phyloP scores from a whole-genome alignment of 2,113 vertebrate genomes.

The Xiphophorus maculatus region DNA sequence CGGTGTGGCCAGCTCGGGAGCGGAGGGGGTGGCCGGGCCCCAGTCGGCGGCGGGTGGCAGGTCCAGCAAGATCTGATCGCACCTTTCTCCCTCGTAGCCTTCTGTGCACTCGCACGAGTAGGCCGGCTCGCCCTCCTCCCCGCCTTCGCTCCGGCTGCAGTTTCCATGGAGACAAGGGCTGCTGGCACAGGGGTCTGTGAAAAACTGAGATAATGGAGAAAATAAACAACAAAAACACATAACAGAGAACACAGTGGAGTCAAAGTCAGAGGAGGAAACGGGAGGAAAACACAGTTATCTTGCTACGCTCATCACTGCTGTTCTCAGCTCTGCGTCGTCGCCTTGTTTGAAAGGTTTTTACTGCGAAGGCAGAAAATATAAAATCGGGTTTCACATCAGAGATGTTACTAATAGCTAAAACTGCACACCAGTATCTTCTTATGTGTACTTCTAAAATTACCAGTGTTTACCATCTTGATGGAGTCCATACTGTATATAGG shows the following conservation, averaged over 20 bases:
- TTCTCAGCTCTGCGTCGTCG: background rate
- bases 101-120: conserved; percentile 88
- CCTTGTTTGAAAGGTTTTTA: background rate
- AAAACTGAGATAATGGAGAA: conserved; percentile 81
- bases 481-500: background rate
- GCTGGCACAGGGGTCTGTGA: conserved; percentile 91
- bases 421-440: background rate
- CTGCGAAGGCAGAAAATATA: background rate
- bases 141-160: conserved; percentile 82
- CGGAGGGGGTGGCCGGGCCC: conserved; percentile 70
- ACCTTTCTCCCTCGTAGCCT: conserved; percentile 87
- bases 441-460: background rate
- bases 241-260: conserved; percentile 5
- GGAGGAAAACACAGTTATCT: conserved; percentile 8
- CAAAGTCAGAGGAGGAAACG: conserved; percentile 14
- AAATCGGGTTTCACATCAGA: background rate
- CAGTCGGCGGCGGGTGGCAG: conserved; percentile 69
- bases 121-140: conserved; percentile 67
- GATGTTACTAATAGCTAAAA: background rate
- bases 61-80: conserved; percentile 77
- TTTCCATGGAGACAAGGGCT: conserved; percentile 97
- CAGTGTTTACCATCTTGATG: background rate
- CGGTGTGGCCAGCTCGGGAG: conserved; percentile 74
- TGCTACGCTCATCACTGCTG: background rate
- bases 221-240: conserved; percentile 46